These are phyloP conservation scores for Metacarcinus magister DNA, from an alignment of 2,888 invertebrate species.

Conservation along the genomic window DNA sequence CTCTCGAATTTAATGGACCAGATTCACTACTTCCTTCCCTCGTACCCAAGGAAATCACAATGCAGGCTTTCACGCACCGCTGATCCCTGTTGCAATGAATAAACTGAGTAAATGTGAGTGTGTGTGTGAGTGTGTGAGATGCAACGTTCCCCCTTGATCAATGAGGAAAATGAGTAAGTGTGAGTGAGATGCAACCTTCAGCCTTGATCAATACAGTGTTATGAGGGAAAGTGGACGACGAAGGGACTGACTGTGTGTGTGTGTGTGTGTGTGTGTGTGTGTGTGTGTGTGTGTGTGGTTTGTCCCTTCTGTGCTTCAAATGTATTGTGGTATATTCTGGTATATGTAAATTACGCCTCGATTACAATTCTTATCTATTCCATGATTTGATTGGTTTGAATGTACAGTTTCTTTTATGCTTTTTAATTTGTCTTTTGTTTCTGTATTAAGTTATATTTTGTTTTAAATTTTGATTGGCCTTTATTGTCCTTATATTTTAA, in stretches of 20 bases:
- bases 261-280: background rate
- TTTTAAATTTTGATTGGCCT: background rate
- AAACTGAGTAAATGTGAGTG: background rate
- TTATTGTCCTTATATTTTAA: background rate
- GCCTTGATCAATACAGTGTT: background rate
- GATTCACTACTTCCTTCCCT: background rate
- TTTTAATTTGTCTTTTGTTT: background rate
- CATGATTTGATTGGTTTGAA: background rate
- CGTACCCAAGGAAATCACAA: constrained; percentile 3
- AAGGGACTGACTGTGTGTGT: background rate
- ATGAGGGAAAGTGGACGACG: background rate
- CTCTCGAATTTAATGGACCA: constrained; percentile 33
- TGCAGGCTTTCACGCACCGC: constrained; percentile 9
- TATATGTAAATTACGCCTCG: background rate
- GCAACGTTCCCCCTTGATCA: background rate
- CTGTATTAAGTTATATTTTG: background rate
- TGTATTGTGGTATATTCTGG: background rate
- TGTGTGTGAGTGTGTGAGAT: background rate
- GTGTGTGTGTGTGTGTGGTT: constrained; percentile 43
- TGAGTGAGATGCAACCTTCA: background rate
- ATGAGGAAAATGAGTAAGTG: background rate
- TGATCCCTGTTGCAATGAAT: background rate
- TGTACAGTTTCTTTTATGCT: background rate
- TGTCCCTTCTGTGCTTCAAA: background rate
- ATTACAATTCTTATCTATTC: background rate